Evolutionary conservation across 92 coral and sea anemone genomes (phyloP), one percentile per base, ranked within the genome.

Genomic region (Porites evermanni): DNA sequence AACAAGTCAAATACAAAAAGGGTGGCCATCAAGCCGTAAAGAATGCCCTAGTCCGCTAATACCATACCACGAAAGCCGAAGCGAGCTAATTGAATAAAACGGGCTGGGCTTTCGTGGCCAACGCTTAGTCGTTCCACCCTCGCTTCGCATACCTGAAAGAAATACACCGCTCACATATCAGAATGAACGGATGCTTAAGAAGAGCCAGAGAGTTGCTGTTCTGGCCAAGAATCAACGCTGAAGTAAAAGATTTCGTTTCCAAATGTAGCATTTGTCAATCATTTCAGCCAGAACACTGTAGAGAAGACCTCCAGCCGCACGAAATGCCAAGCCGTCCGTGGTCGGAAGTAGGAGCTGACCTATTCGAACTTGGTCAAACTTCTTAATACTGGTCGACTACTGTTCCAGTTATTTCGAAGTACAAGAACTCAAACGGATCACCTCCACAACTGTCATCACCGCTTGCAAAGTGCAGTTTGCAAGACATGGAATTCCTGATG

Each of bases 161-260:
- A 38, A 38, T 38, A 38, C 47, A 38, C 47, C 47, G 5, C 47
- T 38, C 5, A 3, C 6, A 38, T 38, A 38, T 4, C 47, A 0
- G 6, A 38, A 38, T 38, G 47, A 38, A 38, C 47, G 6, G 7
- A 38, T 38, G 47, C 47, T 38, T 38, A 38, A 38, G 47, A 38
- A 3, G 47, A 38, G 6, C 47, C 6, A 38, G 47, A 38, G 47
- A 38, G 47, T 4, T 38, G 47, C 47, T 38, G 6, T 38, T 38
- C 47, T 86, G 85, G 90, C 90, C 90, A 58, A 50, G 80, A 76
- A 76, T 58, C 19, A 58, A 59, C 11, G 89, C 86, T 4, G 90
- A 89, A 54, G 86, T 85, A 18, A 85, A 68, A 69, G 89, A 85
- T 50, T 89, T 9, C 3, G 67, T 76, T 76, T 76, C 67, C 38